These are phyloP conservation scores for Bettongia penicillata DNA, from an alignment of 2,113 vertebrate species.

Conservation along the genomic window DNA sequence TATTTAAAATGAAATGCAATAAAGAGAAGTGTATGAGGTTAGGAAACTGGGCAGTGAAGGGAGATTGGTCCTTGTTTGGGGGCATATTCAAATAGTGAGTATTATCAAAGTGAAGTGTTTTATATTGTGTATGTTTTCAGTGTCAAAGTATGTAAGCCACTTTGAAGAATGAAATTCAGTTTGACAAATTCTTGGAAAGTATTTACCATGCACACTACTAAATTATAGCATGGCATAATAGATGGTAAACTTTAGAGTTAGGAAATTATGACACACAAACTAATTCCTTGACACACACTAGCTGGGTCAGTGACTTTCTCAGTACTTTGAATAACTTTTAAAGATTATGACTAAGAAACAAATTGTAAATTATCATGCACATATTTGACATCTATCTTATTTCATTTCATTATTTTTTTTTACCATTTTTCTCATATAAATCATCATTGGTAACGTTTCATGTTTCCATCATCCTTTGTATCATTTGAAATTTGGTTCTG, in stretches of 20 bases:
- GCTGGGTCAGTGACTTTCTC: neutral
- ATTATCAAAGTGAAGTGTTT: neutral
- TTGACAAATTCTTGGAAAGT: neutral
- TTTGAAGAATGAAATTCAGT: neutral
- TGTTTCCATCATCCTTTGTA: neutral
- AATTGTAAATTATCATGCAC: neutral
- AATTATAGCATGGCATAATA: neutral
- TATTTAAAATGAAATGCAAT: slow-evolving; percentile 25
- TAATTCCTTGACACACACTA: neutral
- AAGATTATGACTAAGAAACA: neutral
- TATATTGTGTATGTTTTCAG: neutral
- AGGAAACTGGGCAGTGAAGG: neutral
- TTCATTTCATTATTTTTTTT: no score
- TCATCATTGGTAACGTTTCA: neutral
- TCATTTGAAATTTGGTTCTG: neutral
- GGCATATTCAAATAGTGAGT: neutral
- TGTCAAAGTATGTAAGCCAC: neutral
- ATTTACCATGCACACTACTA: neutral
- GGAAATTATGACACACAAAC: no score
- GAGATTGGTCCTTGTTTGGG: neutral
- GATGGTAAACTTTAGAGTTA: neutral
- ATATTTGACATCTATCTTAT: no score
- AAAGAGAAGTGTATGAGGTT: neutral
- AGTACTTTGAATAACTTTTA: neutral
- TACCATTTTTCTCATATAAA: neutral